Conservation (phyloP, 2,113 vertebrate genomes). For the Setophaga petechia region DNA sequence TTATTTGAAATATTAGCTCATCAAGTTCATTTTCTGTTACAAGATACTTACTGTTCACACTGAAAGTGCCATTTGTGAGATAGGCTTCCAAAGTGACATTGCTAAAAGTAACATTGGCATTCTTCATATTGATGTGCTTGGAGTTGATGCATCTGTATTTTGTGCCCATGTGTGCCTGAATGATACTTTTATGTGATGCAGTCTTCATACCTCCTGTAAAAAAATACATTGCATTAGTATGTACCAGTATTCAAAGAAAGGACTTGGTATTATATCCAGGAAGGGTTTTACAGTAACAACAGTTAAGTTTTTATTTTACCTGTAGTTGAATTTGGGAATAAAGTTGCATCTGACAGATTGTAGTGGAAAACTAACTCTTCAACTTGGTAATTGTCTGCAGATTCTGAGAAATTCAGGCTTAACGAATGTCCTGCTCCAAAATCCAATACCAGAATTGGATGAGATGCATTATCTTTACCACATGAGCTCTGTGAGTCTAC, state of each 20-base stretch:
- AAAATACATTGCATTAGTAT: background rate
- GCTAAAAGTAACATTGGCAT: conserved; percentile 72
- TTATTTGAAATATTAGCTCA: background rate
- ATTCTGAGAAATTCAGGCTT: conserved; percentile 78
- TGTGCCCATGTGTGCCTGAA: conserved; percentile 80
- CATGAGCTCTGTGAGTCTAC: conserved; percentile 79
- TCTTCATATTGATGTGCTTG: conserved; percentile 44
- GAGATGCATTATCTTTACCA: conserved; percentile 13
- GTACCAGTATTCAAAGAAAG: background rate
- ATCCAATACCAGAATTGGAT: conserved; percentile 66
- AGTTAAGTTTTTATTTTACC: conserved; percentile 69
- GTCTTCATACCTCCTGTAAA: conserved; percentile 14
- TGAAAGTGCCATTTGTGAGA: conserved; percentile 77
- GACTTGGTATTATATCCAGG: background rate
- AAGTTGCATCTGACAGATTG: conserved; percentile 81
- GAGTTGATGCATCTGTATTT: conserved; percentile 81
- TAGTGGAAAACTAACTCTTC: conserved; percentile 77
- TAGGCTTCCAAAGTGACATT: conserved; percentile 85
- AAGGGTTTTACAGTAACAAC: background rate
- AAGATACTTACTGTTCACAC: conserved; percentile 77
- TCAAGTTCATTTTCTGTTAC: background rate
- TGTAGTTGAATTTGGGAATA: conserved; percentile 78
- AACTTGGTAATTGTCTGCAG: conserved; percentile 73
- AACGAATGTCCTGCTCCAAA: conserved; percentile 80
- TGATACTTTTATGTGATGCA: conserved; percentile 16